Base-by-base conservation (phyloP, 2,797 vertebrate species). In the Sandelia bainsii region DNA sequence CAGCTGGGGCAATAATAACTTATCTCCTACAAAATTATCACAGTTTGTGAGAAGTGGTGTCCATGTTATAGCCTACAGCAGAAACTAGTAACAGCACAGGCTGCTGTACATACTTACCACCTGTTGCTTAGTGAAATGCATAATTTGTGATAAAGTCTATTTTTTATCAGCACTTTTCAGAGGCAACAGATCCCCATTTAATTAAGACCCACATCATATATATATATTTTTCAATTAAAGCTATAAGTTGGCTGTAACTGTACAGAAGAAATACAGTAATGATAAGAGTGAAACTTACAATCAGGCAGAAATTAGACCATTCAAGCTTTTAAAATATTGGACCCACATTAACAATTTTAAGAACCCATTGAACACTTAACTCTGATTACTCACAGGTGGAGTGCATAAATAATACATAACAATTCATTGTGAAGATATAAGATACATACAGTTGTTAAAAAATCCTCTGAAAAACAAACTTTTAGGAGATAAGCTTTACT, bases 121-220 rank as follows among this genome's bases (percentile, higher is more conserved):
- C 29, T 53, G 69, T 54, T 77, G 45, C 72, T 75, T 34, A 40
- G 16, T 57, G 45, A 57, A 60, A 72, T 69, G 4, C 1, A 56
- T 27, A 14, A 22, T 42, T 37, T 23, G 8, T 37, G 3, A 34
- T 5, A 5, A 4, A 9, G 3, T 39, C 69, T 25, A 32, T 50
- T 45, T 44, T 6, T 17, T 20, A 17, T 4, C 9, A 34, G 5
- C 14, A 46, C 11, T 49, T 75, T 37, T 39, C 3, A 32, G n/a
- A 27, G n/a, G 13, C 16, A 62, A 14, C 52, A 66, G 11, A 62
- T 56, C 1, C 20, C 1, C 0, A 25, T 29, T 25, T 37, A 23
- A 53, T 32, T 60, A 9, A 50, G 12, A 56, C 7, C 1, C 16
- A 12, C 0, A 13, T 34, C 14, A 20, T 16, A 13, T 19, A 1